Evolutionary conservation across 2,797 vertebrate species (phyloP), one percentile per base, ranked within the genome.

Genomic region (Kryptolebias ocellatus): DNA sequence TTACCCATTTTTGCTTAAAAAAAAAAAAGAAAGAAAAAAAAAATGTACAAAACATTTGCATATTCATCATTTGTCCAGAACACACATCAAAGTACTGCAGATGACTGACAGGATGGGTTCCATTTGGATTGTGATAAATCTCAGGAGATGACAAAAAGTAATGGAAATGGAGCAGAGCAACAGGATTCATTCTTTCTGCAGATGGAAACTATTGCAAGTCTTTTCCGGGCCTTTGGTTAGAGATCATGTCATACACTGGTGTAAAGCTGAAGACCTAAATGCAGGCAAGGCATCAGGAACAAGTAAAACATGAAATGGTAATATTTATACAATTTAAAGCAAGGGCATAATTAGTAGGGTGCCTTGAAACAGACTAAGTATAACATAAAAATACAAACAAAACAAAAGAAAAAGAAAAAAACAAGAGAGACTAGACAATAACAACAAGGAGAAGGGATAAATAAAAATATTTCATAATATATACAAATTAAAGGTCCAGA

Each of bases 201-300:
- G 86, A 83, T 79, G 28, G 76, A 77, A 46, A 63, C 53, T 34
- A 71, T 54, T 49, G 71, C 61, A 45, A 76, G 70, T 81, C 50
- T 70, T 64, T 81, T 62, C 68, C 70, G 67, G 54, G 56, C 57
- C 37, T 75, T 63, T 61, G 52, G 74, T 79, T 70, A 77, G 62
- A 70, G 70, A 56, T 20, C n/a, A 3, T 49, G 28, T 49, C 45
- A 34, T 34, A 5, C 42, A n/a, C 45, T 49, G n/a, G 58, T 49
- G 28, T 49, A 60, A 18, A 34, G 47, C 39, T 18, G 16, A 27
- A 18, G 46, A n/a, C 27, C 17, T 28, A 12, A 34, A 34, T 34
- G 31, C 31, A 34, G 9, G 31, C 31, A 34, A 34, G 31, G 31
- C 31, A 34, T 34, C 31, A 34, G 31, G 5, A 34, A 9, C 5